A percentile compares a stretch with the other conserved stretches of the same genome.
Evolutionary conservation across 2,113 vertebrate species (phyloP).

Genomic region (Atrichornis clamosus): DNA sequence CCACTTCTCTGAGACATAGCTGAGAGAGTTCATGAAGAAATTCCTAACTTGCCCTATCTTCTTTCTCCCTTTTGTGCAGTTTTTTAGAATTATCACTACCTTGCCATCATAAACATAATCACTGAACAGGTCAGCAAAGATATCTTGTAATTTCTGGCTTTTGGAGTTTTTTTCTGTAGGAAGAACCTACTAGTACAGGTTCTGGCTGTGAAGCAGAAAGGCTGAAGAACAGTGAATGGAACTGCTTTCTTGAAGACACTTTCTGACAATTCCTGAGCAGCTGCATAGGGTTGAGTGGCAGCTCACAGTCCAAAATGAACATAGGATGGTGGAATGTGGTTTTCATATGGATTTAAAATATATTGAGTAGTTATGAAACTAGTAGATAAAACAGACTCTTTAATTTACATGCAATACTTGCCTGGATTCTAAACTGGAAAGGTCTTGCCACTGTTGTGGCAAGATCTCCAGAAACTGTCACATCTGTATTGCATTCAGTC

Average conservation of each 20-base stretch:
- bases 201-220: not conserved
- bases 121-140: not conserved
- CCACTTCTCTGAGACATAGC: not conserved
- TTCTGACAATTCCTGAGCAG: not conserved
- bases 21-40: not conserved
- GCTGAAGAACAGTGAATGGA: not conserved
- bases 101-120: not conserved
- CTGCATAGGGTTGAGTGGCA: not conserved
- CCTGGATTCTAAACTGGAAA: not conserved
- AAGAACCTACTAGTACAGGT: not conserved
- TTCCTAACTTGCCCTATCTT: not conserved
- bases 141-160: not conserved
- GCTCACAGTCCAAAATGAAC: not conserved
- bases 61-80: not conserved
- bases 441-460: not conserved
- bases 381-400: not conserved
- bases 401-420: not conserved
- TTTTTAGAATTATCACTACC: not conserved
- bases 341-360: not conserved
- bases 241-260: not conserved
- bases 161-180: not conserved
- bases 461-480: not conserved
- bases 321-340: not conserved
- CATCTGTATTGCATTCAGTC: not conserved
- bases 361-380: not conserved